Conservation (phyloP, 1,140 invertebrate species). For the Drosophila equinoxialis region DNA sequence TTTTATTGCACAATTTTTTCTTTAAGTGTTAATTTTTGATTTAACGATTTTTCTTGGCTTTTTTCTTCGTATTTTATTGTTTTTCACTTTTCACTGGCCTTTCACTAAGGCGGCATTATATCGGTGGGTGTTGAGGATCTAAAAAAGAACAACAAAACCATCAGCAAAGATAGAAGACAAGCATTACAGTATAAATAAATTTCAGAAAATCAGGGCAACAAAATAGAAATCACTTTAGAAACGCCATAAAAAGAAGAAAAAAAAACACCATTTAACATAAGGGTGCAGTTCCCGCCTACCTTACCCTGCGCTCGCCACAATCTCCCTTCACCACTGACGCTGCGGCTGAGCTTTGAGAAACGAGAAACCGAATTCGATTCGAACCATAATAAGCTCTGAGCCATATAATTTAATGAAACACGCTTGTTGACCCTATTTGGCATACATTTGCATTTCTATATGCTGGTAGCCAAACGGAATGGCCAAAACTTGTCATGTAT, state of each 20-base stretch:
- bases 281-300: neutral
- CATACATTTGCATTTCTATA: constrained; percentile 53
- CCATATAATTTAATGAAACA: constrained; percentile 45
- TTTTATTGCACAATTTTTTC: constrained; percentile 58
- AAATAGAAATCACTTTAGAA: constrained; percentile 48
- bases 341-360: neutral
- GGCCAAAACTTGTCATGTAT: constrained; percentile 61
- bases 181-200: constrained; percentile 48
- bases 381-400: constrained; percentile 13
- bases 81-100: constrained; percentile 63
- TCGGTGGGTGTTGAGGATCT: constrained; percentile 51
- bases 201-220: constrained; percentile 49
- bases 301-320: neutral
- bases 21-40: constrained; percentile 31
- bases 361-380: constrained; percentile 14
- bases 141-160: neutral
- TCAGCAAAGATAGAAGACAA: constrained; percentile 28
- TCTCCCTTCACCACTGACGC: neutral
- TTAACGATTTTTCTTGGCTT: constrained; percentile 36
- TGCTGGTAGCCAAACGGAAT: constrained; percentile 52
- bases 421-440: constrained; percentile 64
- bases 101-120: constrained; percentile 45
- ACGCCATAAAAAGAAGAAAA: constrained; percentile 17
- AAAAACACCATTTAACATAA: constrained; percentile 50
- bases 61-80: constrained; percentile 42